Percentiles rank a stretch among this genome's conserved stretches.
These are phyloP conservation scores for Scaptomyza flava DNA, from an alignment of 2,888 invertebrate species.

Conservation along the genomic window DNA sequence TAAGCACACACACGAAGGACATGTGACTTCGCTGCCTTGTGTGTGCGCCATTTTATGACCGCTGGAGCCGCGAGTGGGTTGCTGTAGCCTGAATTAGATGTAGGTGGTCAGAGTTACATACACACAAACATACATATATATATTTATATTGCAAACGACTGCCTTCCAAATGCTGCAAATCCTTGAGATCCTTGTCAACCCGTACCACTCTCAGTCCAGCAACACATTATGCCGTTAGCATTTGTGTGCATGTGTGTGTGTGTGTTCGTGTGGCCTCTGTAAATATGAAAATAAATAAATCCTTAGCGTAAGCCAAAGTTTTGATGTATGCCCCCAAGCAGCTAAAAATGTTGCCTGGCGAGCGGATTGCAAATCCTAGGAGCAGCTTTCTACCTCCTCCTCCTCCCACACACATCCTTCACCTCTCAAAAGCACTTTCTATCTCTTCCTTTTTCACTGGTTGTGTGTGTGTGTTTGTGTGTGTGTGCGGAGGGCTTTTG, in stretches of 20 bases:
- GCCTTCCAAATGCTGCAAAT: slow-evolving; percentile 69
- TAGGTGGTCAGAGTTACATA: slow-evolving; percentile 55
- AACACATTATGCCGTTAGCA: slow-evolving; percentile 51
- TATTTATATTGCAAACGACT: slow-evolving; percentile 26
- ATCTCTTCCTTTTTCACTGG: not conserved
- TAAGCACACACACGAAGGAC: slow-evolving; percentile 48
- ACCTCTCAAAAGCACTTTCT: not conserved
- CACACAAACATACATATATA: not conserved
- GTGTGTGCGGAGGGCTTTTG: slow-evolving; percentile 25
- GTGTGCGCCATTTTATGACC: slow-evolving; percentile 58
- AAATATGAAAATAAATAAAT: slow-evolving; percentile 82
- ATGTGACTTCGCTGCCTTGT: slow-evolving; percentile 38
- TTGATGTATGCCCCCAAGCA: slow-evolving; percentile 80
- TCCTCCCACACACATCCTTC: not conserved
- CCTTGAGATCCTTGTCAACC: slow-evolving; percentile 80
- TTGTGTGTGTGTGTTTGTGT: slow-evolving; percentile 16
- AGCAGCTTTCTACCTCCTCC: slow-evolving; percentile 27
- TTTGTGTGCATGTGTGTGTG: slow-evolving; percentile 22
- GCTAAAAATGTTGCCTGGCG: slow-evolving; percentile 69
- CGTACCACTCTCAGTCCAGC: slow-evolving; percentile 32
- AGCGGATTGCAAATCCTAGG: slow-evolving; percentile 72
- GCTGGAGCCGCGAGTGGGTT: slow-evolving; percentile 46
- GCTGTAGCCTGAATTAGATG: slow-evolving; percentile 65
- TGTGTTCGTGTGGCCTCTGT: slow-evolving; percentile 57
- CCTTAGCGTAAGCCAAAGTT: slow-evolving; percentile 79